Base-by-base conservation (phyloP, 2,113 vertebrate genomes). In the Crotalus viridis region DNA sequence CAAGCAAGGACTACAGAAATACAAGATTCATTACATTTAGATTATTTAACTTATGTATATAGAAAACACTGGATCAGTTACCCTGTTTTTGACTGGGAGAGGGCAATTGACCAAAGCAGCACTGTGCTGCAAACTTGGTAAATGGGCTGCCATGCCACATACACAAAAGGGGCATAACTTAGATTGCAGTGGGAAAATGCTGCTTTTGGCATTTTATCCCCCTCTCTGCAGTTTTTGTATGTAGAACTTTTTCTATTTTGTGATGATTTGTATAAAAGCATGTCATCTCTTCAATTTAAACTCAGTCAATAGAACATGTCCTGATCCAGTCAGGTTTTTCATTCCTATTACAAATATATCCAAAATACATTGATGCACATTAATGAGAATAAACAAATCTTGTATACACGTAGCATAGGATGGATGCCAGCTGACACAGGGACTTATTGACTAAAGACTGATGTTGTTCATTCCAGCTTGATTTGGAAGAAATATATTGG, bases 321-420 rank as follows among this genome's bases (percentile, higher is more conserved):
- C 15, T 4, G 48, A 56, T 19, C 28, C 26, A 46, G 1, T 87
- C 61, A 21, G n/a, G 2, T 17, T 88, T 85, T 69, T 28, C 61
- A 57, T 88, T 87, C 28, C 85, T 33, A 61, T 39, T 56, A 19
- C 61, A 33, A 81, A 24, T 24, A 39, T 57, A 46, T 91, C 52
- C 56, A 43, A 93, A 93, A 89, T 85, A 52, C 15, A 52, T 59
- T 43, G 13, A 54, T 91, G 54, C 33, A 87, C 51, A 33, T 93
- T 87, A 55, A 24, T 61, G 90, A 46, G 8, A 24, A 88, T 89
- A 89, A 91, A 85, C 69, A 91, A 88, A 86, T 64, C 56, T n/a
- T 89, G 43, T 33, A 85, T 81, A 61, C 39, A 85, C 24, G 39
- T 88, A 57, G 90, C 21, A 39, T 19, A 93, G 87, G 57, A 93